These are phyloP conservation scores for Formicarius rufipectus DNA, from an alignment of 2,113 vertebrate species.

Conservation along the genomic window DNA sequence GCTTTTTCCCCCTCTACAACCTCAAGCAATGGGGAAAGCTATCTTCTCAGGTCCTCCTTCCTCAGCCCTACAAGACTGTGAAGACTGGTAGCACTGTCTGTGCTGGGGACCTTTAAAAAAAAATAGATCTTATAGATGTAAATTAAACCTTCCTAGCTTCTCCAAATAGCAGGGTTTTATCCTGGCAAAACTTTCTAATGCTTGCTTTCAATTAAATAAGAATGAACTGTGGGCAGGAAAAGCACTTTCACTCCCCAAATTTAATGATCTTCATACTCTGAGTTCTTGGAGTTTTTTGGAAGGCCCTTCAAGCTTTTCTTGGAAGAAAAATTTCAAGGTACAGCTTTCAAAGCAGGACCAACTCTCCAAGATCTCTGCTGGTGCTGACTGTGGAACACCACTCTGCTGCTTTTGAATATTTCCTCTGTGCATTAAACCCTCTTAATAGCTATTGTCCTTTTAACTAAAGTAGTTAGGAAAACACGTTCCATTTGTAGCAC, in stretches of 20 bases:
- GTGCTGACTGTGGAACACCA: not conserved
- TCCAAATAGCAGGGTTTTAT: not conserved
- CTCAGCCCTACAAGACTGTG: not conserved
- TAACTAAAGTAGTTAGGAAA: constrained; percentile 24
- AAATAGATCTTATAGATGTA: not conserved
- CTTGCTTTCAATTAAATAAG: not conserved
- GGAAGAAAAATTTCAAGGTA: not conserved
- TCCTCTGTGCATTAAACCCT: not conserved
- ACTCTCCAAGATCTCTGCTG: not conserved
- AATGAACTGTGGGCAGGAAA: not conserved
- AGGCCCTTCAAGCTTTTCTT: not conserved
- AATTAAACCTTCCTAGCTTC: not conserved
- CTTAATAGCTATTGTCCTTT: not conserved
- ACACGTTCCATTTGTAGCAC: not conserved
- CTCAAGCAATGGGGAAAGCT: not conserved
- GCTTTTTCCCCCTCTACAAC: not conserved
- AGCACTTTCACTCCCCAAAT: not conserved
- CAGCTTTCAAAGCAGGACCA: not conserved
- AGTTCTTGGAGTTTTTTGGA: not conserved
- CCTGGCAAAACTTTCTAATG: not conserved
- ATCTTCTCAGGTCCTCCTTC: not conserved
- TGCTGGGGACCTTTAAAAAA: not conserved
- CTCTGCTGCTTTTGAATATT: not conserved
- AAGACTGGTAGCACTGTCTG: not conserved
- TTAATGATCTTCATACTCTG: not conserved